These are phyloP conservation scores for Carcharodon carcharias DNA, from an alignment of 2,797 vertebrate species.

Conservation along the genomic window DNA sequence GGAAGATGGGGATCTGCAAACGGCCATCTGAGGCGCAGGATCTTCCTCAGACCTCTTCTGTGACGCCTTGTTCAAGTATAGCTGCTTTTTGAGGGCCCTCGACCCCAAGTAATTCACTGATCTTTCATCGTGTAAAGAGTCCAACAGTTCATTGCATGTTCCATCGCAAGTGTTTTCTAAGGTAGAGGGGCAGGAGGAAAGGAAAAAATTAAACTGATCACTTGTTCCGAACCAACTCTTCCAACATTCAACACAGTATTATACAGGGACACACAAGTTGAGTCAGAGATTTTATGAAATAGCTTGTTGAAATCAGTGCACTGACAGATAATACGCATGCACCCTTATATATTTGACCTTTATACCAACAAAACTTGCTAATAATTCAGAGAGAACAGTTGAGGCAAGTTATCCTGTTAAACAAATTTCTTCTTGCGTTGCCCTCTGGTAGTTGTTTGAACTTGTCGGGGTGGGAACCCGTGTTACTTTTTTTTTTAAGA, in stretches of 20 bases:
- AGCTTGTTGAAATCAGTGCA: background rate
- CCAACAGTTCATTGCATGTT: background rate
- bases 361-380: background rate
- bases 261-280: background rate
- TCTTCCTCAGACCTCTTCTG: constrained; percentile 79
- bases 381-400: background rate
- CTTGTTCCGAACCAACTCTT: background rate
- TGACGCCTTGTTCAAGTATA: constrained; percentile 63
- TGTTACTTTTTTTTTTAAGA: background rate
- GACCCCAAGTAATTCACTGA: constrained; percentile 47
- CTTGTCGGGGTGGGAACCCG: background rate
- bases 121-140: background rate
- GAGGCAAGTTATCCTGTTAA: too few relatives aligned
- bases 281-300: background rate
- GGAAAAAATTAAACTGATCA: background rate
- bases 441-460: background rate
- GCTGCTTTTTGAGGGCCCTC: constrained; percentile 82
- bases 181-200: background rate
- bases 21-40: constrained; percentile 57
- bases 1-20: constrained; percentile 80
- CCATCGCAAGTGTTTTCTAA: constrained; percentile 18
- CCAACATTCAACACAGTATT: background rate
- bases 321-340: background rate
- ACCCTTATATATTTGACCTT: background rate
- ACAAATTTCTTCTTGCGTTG: background rate